Conservation (phyloP, 2,113 vertebrate species). For the Galemys pyrenaicus region DNA sequence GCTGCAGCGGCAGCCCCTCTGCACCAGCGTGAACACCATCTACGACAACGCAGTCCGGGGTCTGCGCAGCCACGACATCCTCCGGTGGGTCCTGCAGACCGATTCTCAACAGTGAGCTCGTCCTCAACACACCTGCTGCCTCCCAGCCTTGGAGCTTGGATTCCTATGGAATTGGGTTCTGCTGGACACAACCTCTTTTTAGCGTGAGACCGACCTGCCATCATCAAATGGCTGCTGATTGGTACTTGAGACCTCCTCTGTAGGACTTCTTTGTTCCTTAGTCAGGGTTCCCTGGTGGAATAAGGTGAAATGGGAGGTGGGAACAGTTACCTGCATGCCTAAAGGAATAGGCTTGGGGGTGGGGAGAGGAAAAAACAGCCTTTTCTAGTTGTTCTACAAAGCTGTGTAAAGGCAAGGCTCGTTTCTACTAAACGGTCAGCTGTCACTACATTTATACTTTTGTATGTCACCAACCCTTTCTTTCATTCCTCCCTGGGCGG, state of each 20-base stretch:
- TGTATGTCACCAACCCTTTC: slow-evolving; percentile 69
- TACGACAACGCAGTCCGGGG: slow-evolving; percentile 88
- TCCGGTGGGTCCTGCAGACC: slow-evolving; percentile 90
- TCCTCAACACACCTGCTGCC: slow-evolving; percentile 81
- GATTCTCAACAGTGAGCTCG: slow-evolving; percentile 86
- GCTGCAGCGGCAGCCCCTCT: slow-evolving; percentile 88
- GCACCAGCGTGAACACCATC: slow-evolving; percentile 87
- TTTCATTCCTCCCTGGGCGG: slow-evolving; percentile 54
- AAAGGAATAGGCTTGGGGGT: slow-evolving; percentile 60
- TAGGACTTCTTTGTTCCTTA: slow-evolving; percentile 68
- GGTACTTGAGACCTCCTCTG: slow-evolving; percentile 69
- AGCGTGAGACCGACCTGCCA: slow-evolving; percentile 73
- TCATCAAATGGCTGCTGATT: slow-evolving; percentile 64
- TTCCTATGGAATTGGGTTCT: slow-evolving; percentile 96
- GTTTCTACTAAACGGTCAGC: slow-evolving; percentile 73
- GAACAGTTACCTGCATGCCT: slow-evolving; percentile 74
- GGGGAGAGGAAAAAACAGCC: slow-evolving; percentile 53
- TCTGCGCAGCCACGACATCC: slow-evolving; percentile 88
- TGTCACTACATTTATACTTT: slow-evolving; percentile 76
- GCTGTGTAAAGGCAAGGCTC: slow-evolving; percentile 65
- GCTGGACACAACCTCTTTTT: slow-evolving; percentile 83
- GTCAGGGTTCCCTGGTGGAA: slow-evolving; percentile 72
- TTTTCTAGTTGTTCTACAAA: slow-evolving; percentile 63
- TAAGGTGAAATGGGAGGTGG: slow-evolving; percentile 45
- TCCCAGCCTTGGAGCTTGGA: slow-evolving; percentile 86